Conservation (phyloP, 2,797 vertebrate genomes). For the Pelodytes ibericus region DNA sequence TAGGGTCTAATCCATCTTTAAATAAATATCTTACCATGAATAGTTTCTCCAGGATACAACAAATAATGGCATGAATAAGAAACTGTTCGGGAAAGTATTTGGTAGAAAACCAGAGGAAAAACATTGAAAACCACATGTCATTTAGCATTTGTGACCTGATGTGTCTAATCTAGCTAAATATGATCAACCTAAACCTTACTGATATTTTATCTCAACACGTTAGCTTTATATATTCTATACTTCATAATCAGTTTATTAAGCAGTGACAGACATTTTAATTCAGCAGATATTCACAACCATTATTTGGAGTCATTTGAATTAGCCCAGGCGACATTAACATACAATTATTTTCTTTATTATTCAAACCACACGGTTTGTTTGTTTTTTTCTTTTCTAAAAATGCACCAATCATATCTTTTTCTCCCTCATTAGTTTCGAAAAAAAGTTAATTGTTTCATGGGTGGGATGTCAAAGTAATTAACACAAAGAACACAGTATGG, state of each 20-base stretch:
- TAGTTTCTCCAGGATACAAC: too few species aligned
- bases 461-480: slow-evolving; percentile 65
- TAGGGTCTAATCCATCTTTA: too few species aligned
- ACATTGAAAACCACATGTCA: too few species aligned
- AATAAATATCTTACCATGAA: too few species aligned
- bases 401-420: slow-evolving; percentile 35
- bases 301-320: slow-evolving; percentile 26
- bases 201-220: slow-evolving; percentile 50
- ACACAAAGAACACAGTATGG: slow-evolving; percentile 42
- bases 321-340: slow-evolving; percentile 30
- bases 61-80: too few species aligned
- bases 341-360: slow-evolving; percentile 41
- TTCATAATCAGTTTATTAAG: slow-evolving; percentile 45
- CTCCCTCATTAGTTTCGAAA: slow-evolving; percentile 56
- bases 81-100: too few species aligned
- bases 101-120: too few species aligned
- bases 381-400: slow-evolving; percentile 15
- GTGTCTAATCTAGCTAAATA: slow-evolving; percentile 23
- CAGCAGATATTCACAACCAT: slow-evolving; percentile 11
- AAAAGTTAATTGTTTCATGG: slow-evolving; percentile 60
- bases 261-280: slow-evolving; percentile 18
- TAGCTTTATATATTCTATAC: slow-evolving; percentile 23
- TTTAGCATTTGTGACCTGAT: slow-evolving; percentile 9
- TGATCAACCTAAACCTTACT: slow-evolving; percentile 24
- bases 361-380: slow-evolving; percentile 16